Evolutionary conservation across 2,888 invertebrate species (phyloP), one percentile per base, ranked within the genome.

Genomic region (Electrophaes corylata): DNA sequence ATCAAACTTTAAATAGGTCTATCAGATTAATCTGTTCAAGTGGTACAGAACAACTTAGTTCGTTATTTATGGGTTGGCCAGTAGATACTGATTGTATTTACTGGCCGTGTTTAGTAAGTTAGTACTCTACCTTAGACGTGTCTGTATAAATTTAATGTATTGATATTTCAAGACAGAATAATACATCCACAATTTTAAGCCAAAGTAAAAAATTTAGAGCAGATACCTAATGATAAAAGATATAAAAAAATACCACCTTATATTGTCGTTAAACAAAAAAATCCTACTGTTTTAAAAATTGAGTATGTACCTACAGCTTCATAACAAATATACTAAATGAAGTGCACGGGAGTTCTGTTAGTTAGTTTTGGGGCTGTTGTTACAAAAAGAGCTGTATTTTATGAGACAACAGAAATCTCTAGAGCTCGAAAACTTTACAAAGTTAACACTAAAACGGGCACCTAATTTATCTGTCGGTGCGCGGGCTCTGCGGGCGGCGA

Each of bases 381-480:
- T 48, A 20, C 20, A 49, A 52, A 20, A 56, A 11, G 14, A 20
- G 14, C 16, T 10, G 14, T 49, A 35, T 33, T 37, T 46, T 18
- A 49, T 18, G 29, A 29, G 33, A 46, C 37, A 31, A 46, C 54
- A 46, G 11, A 26, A 57, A 49, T 51, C 48, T 62, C 54, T 44
- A 64, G 60, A 53, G 11, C 19, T 47, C 29, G 51, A 56, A 74
- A 75, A 78, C 43, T 53, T 55, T 57, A 58, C 79, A 82, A 83
- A 87, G 81, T 78, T 81, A 86, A 86, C 78, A 84, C 79, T 81
- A 79, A 82, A 83, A 77, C 76, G 74, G 66, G 75, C 75, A 74
- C 75, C 81, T 84, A 86, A 88, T 85, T 85, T 85, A 87, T 86
- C 84, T 69, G 60, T 53, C 49, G 29, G 51, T 61, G 66, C 64